Evolutionary conservation across 2,113 vertebrate genomes (phyloP).

Genomic region (Myodes glareolus): DNA sequence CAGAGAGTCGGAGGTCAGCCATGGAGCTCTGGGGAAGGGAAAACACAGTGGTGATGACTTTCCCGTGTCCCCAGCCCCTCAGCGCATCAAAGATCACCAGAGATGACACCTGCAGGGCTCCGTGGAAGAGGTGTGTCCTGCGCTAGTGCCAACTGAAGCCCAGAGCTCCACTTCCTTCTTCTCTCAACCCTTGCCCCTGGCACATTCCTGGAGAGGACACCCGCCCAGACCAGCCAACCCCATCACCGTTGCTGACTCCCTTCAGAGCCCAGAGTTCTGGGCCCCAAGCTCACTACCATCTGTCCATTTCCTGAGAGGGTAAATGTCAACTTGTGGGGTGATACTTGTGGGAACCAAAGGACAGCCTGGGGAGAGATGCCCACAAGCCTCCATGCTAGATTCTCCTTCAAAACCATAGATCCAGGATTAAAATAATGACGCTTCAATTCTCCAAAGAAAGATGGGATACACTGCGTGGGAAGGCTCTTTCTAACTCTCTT

Average conservation of each 20-base stretch:
- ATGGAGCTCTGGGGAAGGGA: too few relatives aligned
- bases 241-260: background rate
- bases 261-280: background rate
- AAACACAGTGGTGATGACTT: rapidly evolving
- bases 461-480: too few relatives aligned
- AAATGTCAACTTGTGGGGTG: background rate
- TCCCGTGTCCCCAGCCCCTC: rapidly evolving
- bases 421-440: background rate
- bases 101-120: rapidly evolving
- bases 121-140: background rate
- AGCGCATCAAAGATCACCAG: too few relatives aligned
- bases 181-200: background rate
- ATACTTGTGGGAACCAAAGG: background rate
- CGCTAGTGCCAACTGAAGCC: background rate
- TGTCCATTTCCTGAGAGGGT: background rate
- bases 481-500: background rate
- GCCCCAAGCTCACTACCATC: rapidly evolving
- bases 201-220: background rate
- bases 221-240: background rate
- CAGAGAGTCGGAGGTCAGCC: background rate
- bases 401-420: background rate
- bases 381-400: background rate
- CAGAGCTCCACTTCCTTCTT: rapidly evolving
- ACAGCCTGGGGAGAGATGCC: rapidly evolving
- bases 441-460: background rate